Evolutionary conservation across 2,888 invertebrate species (phyloP).

Genomic region (Cristatella mucedo): DNA sequence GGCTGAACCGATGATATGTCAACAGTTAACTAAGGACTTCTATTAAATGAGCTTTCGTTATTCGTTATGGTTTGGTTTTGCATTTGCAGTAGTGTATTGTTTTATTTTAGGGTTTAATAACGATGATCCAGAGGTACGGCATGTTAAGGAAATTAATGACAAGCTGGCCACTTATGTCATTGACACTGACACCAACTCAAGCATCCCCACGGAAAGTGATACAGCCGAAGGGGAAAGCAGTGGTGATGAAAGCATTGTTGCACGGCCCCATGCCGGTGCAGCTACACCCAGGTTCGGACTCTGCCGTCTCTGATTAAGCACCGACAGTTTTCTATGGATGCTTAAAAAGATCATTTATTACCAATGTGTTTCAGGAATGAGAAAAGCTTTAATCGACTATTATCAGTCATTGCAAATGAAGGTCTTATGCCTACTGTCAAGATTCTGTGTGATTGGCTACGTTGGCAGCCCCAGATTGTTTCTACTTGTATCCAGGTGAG

Average conservation of each 20-base stretch:
- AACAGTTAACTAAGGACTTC: too few species aligned
- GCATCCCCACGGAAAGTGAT: slow-evolving; percentile 33
- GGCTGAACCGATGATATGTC: too few species aligned
- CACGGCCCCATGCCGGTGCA: slow-evolving; percentile 14
- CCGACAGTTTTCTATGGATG: too few species aligned
- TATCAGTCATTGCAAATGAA: slow-evolving; percentile 26
- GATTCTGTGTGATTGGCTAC: slow-evolving; percentile 68
- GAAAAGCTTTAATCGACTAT: slow-evolving; percentile 15
- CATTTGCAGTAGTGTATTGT: background rate
- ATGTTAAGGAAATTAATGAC: slow-evolving; percentile 33
- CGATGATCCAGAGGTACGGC: slow-evolving; percentile 21
- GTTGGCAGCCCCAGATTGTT: slow-evolving; percentile 59
- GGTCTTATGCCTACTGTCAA: slow-evolving; percentile 52
- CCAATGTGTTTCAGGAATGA: too few species aligned
- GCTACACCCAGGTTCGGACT: background rate
- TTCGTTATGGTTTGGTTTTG: too few species aligned
- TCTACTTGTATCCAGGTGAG: slow-evolving; percentile 33
- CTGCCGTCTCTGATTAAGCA: too few species aligned
- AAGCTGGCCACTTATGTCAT: slow-evolving; percentile 36
- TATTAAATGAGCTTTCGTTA: too few species aligned
- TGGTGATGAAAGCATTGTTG: slow-evolving; percentile 14
- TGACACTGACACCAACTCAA: slow-evolving; percentile 36
- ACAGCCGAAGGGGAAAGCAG: slow-evolving; percentile 27
- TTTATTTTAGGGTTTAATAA: slow-evolving; percentile 16
- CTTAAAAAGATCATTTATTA: too few species aligned